Evolutionary conservation across 2,113 vertebrate genomes (phyloP), one percentile per base, ranked within the genome.

Genomic region (Melierax canorus): DNA sequence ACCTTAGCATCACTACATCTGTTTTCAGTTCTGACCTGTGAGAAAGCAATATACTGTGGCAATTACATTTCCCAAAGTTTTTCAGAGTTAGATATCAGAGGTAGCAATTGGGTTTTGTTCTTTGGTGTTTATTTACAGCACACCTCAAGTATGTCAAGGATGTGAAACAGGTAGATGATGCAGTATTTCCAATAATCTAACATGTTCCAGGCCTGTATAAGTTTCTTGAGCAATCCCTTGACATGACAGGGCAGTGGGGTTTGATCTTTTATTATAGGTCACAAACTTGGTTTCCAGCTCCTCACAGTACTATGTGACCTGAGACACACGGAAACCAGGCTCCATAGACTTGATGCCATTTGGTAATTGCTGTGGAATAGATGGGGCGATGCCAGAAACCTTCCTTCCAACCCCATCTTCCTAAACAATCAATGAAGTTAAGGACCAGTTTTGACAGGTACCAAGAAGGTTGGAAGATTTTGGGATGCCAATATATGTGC

Each of bases 81-180:
- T 87, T 72, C 22, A 67, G 58, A 78, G 22, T 8, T 62, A 19
- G 15, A 9, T 36, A 87, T 22, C 10, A 66, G 27, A 83, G 15
- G 24, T 3, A 46, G 67, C 41, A 69, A 48, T 6, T 48, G 1
- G 4, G 2, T 94, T 59, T 62, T 8, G 14, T 36, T 79, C 41
- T 19, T 88, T 46, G 18, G 30, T 10, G 4, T 5, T 56, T 71
- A 53, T 36, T 94, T 38, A 78, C 38, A 86, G 60, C 14, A 73
- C 15, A 76, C 2, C 1, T 18, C 30, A 78, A 4, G 19, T 48
- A 64, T 0, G 0, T 12, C 50, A 62, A 90, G 22, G 59, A 69
- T 19, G 46, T 12, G 16, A 80, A 46, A 38, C 0, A 38, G 13
- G 20, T 14, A 83, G 29, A 27, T 38, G 20, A 71, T 15, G 10